These are phyloP conservation scores for Girardinichthys multiradiatus DNA, from an alignment of 2,113 vertebrate species.

Conservation along the genomic window DNA sequence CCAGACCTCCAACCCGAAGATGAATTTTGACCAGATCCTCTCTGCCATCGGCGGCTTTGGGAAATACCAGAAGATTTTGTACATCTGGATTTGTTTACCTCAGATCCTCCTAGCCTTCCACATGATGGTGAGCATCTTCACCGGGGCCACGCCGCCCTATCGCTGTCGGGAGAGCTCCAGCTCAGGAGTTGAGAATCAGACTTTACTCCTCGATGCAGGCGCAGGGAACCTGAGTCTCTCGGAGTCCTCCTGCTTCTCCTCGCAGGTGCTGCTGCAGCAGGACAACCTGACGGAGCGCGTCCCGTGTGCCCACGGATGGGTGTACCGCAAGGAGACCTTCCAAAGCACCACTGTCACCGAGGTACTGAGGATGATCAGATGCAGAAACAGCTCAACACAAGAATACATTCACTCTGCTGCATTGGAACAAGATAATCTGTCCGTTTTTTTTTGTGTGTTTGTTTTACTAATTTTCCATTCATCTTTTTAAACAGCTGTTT, in stretches of 20 bases:
- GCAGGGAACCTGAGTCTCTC: constrained; percentile 56
- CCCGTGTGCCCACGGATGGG: constrained; percentile 71
- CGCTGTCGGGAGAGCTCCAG: constrained; percentile 55
- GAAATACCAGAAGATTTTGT: constrained; percentile 78
- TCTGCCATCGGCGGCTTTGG: constrained; percentile 76
- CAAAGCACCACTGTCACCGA: constrained; percentile 76
- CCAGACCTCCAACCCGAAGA: constrained; percentile 16
- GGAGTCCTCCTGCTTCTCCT: constrained; percentile 42
- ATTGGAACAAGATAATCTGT: no score
- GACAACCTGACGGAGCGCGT: constrained; percentile 54
- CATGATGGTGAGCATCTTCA: constrained; percentile 82
- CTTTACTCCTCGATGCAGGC: background rate
- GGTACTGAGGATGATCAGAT: constrained; percentile 47
- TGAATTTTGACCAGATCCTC: constrained; percentile 81
- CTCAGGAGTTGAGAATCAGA: constrained; percentile 22
- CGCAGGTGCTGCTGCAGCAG: background rate
- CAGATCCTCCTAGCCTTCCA: constrained; percentile 78
- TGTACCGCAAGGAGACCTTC: constrained; percentile 73
- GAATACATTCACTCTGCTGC: background rate
- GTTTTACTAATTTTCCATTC: no score
- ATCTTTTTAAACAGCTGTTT: no score
- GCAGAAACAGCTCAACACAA: background rate
- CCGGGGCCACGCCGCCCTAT: constrained; percentile 73
- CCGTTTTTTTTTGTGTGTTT: no score
- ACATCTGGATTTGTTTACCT: constrained; percentile 80